Percentiles rank a stretch among this genome's conserved stretches.
Evolutionary conservation across 2,797 vertebrate genomes (phyloP).

Genomic region (Karalla daura): DNA sequence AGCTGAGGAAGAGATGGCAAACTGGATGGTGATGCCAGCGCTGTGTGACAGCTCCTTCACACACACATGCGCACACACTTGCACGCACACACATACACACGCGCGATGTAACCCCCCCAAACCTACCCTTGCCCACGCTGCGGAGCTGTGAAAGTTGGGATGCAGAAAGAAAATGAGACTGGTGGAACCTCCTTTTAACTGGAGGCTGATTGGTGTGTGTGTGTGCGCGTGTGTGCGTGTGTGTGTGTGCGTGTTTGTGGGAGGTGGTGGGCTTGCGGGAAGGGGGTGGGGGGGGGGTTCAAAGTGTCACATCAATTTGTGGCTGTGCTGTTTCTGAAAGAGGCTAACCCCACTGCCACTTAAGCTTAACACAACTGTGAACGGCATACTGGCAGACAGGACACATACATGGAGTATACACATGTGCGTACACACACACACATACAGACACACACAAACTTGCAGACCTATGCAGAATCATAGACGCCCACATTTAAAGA

Average conservation of each 20-base stretch:
- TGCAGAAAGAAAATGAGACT: conserved; percentile 70
- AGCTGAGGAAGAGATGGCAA: conserved; percentile 75
- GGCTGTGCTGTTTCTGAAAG: conserved; percentile 79
- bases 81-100: conserved; percentile 43
- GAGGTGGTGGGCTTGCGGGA: conserved; percentile 38
- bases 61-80: conserved; percentile 57
- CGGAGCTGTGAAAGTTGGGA: conserved; percentile 80
- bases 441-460: background rate
- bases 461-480: conserved; percentile 11
- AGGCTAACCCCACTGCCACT: conserved; percentile 83
- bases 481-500: background rate
- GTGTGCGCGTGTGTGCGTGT: conserved; percentile 39
- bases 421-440: background rate
- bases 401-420: conserved; percentile 52
- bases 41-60: conserved; percentile 77
- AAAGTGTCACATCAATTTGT: conserved; percentile 83
- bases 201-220: conserved; percentile 60
- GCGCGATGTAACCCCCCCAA: conserved; percentile 47
- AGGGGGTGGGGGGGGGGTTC: conserved; percentile 58
- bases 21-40: conserved; percentile 77
- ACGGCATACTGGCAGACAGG: conserved; percentile 67
- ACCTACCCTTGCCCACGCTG: conserved; percentile 57
- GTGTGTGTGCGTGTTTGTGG: conserved; percentile 20
- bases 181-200: conserved; percentile 72
- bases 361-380: conserved; percentile 70